phyloP scores from a whole-genome alignment of 1,140 invertebrate genomes.

The Coptotermes formosanus region DNA sequence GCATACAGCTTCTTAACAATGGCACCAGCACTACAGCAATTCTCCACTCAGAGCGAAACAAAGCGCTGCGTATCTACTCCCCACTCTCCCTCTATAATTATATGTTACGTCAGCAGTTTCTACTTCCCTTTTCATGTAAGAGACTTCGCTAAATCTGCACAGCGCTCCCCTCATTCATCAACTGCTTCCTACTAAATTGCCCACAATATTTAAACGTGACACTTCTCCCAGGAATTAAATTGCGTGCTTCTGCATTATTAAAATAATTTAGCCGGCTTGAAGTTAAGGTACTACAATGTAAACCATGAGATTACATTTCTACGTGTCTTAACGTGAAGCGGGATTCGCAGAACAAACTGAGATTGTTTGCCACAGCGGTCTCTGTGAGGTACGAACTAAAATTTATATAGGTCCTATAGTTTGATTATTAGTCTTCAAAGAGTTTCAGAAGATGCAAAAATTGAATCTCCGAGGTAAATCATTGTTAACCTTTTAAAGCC shows the following conservation, averaged over 20 bases:
- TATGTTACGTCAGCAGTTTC: conserved; percentile 1
- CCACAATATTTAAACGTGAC: not conserved
- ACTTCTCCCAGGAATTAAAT: not conserved
- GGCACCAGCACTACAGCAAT: not conserved
- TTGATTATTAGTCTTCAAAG: too few relatives aligned
- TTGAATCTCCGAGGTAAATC: too few relatives aligned
- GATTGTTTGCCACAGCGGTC: too few relatives aligned
- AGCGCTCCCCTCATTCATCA: not conserved
- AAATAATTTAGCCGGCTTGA: not conserved
- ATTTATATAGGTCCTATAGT: too few relatives aligned
- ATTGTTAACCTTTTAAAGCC: too few relatives aligned
- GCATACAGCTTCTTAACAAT: not conserved
- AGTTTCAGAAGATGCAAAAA: too few relatives aligned
- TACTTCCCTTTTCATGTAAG: conserved; percentile 12
- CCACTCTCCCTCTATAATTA: not conserved
- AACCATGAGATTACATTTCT: too few relatives aligned
- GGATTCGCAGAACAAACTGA: too few relatives aligned
- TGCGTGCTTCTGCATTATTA: not conserved
- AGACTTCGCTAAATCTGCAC: not conserved
- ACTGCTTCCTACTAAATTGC: not conserved
- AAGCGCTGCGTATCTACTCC: not conserved
- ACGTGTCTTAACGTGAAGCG: too few relatives aligned
- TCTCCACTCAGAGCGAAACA: not conserved
- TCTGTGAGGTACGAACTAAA: too few relatives aligned
- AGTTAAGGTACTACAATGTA: not conserved